phyloP scores from a whole-genome alignment of 1,140 invertebrate genomes.

The Drosophila kanapiae region DNA sequence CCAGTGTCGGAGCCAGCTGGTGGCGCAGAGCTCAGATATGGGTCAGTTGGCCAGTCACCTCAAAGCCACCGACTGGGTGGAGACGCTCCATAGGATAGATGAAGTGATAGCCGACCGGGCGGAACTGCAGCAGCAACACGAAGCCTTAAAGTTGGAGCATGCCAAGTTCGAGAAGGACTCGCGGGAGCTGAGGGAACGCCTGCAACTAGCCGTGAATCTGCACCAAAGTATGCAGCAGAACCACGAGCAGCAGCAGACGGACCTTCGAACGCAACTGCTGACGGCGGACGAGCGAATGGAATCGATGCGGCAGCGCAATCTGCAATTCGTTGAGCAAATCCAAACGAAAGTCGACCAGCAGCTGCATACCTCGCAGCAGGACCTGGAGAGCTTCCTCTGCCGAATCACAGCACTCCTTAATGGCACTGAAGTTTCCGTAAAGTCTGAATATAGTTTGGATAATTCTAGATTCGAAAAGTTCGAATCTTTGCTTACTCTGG shows the following conservation, averaged over 20 bases:
- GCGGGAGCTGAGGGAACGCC: neutral
- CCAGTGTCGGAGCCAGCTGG: neutral
- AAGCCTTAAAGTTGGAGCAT: neutral
- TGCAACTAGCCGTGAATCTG: neutral
- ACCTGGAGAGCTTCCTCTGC: neutral
- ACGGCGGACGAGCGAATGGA: neutral
- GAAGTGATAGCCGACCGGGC: neutral
- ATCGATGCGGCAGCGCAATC: neutral
- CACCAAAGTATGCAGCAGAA: neutral
- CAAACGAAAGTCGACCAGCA: neutral
- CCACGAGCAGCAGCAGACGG: neutral
- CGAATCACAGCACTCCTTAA: neutral
- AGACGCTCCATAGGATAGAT: neutral
- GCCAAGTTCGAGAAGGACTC: neutral
- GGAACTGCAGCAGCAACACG: neutral
- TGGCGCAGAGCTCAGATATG: neutral
- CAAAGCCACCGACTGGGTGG: neutral
- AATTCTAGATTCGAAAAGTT: neutral
- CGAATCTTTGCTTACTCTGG: neutral
- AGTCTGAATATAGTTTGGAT: neutral
- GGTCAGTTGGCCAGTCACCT: neutral
- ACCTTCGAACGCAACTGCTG: neutral
- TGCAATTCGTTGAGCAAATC: conserved; percentile 6
- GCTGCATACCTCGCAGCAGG: neutral
- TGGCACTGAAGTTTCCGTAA: neutral